A percentile compares a stretch with the other conserved stretches of the same genome.
Evolutionary conservation across 1,140 invertebrate genomes (phyloP).

Genomic region (Cyphomyrmex costatus): DNA sequence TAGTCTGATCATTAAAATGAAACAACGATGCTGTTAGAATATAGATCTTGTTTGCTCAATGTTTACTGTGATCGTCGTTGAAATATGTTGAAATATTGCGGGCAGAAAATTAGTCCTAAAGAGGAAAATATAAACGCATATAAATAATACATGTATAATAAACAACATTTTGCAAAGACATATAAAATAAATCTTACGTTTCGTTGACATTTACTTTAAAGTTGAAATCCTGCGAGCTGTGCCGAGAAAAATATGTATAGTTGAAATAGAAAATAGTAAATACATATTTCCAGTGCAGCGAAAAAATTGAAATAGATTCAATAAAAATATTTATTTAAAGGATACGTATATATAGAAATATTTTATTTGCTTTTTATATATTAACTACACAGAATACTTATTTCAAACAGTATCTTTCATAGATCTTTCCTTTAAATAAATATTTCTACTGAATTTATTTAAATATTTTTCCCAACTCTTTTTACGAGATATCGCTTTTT

Average conservation of each 20-base stretch:
- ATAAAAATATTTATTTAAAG: too few species aligned
- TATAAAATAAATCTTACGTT: not conserved
- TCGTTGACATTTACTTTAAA: not conserved
- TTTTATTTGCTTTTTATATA: too few species aligned
- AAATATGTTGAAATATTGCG: slow-evolving; percentile 17
- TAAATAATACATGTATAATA: not conserved
- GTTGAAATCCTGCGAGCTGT: not conserved
- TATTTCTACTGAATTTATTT: too few species aligned
- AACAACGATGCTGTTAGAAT: not conserved
- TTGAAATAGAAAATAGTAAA: too few species aligned
- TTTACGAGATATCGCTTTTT: not conserved
- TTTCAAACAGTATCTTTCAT: too few species aligned
- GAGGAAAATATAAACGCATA: not conserved
- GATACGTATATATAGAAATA: too few species aligned
- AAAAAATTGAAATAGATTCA: too few species aligned
- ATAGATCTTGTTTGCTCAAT: not conserved
- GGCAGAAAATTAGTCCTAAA: not conserved
- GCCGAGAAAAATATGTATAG: not conserved
- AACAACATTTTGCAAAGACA: not conserved
- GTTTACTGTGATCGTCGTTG: not conserved
- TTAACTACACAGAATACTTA: too few species aligned
- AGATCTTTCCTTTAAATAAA: too few species aligned
- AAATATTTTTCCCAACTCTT: too few species aligned
- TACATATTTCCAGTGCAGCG: too few species aligned
- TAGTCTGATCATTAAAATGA: slow-evolving; percentile 38